phyloP scores from a whole-genome alignment of 2,797 vertebrate species.

The Enoplosus armatus region DNA sequence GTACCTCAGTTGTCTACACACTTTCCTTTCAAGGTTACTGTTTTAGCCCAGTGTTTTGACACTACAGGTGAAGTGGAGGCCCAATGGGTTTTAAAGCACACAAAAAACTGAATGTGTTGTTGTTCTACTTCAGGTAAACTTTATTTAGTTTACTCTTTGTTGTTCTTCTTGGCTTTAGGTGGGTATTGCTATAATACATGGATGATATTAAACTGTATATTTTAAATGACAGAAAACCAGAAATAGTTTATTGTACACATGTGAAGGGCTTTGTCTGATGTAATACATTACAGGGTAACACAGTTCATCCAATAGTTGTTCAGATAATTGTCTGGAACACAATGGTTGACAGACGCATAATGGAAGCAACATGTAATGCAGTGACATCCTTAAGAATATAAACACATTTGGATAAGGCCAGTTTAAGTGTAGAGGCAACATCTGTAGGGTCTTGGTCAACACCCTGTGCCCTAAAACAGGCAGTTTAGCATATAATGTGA shows the following conservation, averaged over 20 bases:
- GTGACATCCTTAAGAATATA: background rate
- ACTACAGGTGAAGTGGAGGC: background rate
- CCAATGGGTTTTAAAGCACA: background rate
- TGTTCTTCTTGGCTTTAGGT: background rate
- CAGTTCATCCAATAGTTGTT: no score
- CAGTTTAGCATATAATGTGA: constrained; percentile 19
- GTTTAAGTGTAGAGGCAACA: background rate
- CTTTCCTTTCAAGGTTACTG: background rate
- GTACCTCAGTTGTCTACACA: background rate
- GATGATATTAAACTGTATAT: background rate
- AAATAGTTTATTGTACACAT: no score
- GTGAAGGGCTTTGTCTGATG: no score
- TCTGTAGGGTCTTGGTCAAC: constrained; percentile 5
- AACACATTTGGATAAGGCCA: background rate
- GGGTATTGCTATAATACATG: background rate
- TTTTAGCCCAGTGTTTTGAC: background rate
- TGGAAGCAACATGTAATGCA: background rate
- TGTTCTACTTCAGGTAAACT: background rate
- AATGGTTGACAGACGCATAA: background rate
- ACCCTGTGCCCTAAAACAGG: constrained; percentile 3
- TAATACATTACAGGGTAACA: no score
- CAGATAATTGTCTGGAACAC: constrained; percentile 1
- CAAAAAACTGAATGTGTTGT: background rate
- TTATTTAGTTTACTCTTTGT: background rate
- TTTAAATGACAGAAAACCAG: no score